Evolutionary conservation across 2,113 vertebrate species (phyloP).

Genomic region (Nibea albiflora): DNA sequence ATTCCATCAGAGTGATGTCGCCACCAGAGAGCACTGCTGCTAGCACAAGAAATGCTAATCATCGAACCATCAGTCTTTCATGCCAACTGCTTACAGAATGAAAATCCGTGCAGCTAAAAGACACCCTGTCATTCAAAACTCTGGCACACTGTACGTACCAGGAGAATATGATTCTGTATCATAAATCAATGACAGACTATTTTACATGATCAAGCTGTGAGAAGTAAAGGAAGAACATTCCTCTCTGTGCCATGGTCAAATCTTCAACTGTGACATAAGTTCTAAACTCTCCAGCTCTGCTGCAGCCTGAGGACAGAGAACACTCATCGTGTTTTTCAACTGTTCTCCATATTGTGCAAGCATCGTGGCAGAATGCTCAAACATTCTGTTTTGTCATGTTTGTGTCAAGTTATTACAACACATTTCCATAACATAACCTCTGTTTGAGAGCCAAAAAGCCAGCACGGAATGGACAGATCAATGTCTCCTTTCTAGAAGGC

Average conservation of each 20-base stretch:
- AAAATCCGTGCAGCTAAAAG: too few species aligned
- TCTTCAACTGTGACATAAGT: background rate
- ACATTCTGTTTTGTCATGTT: background rate
- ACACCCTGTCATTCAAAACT: background rate
- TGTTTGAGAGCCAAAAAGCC: background rate
- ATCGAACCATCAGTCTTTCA: too few species aligned
- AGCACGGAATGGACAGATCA: background rate
- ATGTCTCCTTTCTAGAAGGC: background rate
- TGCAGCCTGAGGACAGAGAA: background rate
- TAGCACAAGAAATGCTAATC: too few species aligned
- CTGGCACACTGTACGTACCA: background rate
- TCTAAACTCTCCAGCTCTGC: background rate
- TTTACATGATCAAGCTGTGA: background rate
- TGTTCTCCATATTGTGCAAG: background rate
- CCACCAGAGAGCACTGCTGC: too few species aligned
- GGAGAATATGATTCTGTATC: background rate
- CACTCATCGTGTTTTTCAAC: background rate
- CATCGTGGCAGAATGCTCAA: background rate
- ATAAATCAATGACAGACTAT: background rate
- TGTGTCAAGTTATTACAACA: background rate
- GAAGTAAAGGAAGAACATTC: background rate
- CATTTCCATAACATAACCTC: background rate
- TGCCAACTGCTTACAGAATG: too few species aligned
- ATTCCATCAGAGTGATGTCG: too few species aligned
- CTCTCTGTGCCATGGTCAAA: background rate